Evolutionary conservation across 2,797 vertebrate genomes (phyloP).

Genomic region (Morus bassanus): DNA sequence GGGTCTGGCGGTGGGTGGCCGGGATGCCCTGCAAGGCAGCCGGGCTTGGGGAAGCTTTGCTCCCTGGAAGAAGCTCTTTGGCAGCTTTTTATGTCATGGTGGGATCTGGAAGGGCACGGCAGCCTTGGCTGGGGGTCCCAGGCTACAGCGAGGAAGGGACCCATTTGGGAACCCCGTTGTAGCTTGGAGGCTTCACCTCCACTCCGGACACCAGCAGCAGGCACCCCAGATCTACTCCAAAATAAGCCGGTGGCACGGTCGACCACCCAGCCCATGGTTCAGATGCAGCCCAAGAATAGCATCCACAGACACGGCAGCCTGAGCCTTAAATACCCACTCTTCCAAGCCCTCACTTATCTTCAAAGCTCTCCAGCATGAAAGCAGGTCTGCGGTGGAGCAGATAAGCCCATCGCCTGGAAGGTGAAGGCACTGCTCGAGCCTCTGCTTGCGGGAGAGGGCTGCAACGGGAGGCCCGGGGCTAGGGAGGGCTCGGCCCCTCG

Average conservation of each 20-base stretch:
- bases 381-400: background rate
- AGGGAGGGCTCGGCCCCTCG: background rate
- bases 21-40: background rate
- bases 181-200: background rate
- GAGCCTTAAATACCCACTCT: background rate
- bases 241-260: background rate
- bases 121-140: background rate
- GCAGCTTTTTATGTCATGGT: background rate
- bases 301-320: rapidly evolving
- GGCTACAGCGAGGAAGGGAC: background rate
- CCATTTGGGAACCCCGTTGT: rapidly evolving
- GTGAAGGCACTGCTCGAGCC: background rate
- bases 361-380: background rate
- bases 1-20: background rate
- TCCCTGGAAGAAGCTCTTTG: background rate
- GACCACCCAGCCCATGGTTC: background rate
- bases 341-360: background rate
- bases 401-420: background rate
- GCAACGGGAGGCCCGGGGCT: background rate
- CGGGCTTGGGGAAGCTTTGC: background rate
- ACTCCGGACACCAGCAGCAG: rapidly evolving
- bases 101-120: background rate
- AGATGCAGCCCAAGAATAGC: background rate
- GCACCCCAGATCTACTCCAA: background rate
- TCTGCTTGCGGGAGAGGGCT: rapidly evolving